Percentiles rank a stretch among this genome's conserved stretches.
Conservation (phyloP, 2,797 vertebrate genomes). For the Poeciliopsis infans region DNA sequence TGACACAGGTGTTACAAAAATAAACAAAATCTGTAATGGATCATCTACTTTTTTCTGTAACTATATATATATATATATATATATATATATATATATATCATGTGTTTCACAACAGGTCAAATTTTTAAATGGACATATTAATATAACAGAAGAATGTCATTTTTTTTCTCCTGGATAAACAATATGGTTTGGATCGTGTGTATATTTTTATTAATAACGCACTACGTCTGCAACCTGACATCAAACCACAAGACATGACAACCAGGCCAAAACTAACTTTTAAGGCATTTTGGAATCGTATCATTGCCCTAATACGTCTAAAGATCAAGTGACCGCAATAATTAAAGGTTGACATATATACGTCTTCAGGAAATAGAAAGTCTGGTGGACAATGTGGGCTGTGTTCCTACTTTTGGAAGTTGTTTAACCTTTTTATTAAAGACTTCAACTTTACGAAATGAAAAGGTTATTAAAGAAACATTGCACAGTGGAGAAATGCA, state of each 20-base stretch:
- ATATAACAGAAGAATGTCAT: conserved; percentile 29
- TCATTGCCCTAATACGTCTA: conserved; percentile 48
- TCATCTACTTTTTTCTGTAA: background rate
- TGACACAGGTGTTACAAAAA: background rate
- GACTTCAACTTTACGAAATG: conserved; percentile 16
- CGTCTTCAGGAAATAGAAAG: conserved; percentile 42
- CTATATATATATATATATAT: background rate
- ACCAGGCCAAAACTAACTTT: conserved; percentile 66
- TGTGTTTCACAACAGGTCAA: conserved; percentile 35
- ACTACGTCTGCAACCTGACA: conserved; percentile 62
- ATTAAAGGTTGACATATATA: conserved; percentile 35
- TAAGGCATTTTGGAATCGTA: conserved; percentile 61
- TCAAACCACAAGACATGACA: conserved; percentile 59
- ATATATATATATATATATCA: background rate
- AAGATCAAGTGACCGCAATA: conserved; percentile 57
- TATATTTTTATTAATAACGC: conserved; percentile 71
- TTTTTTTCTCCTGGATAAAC: conserved; percentile 48
- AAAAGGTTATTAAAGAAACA: conserved; percentile 17
- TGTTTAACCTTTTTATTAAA: conserved; percentile 11
- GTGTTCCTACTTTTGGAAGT: conserved; percentile 31
- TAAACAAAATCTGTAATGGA: background rate
- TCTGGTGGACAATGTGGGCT: conserved; percentile 38
- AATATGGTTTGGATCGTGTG: conserved; percentile 40
- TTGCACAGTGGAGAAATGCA: conserved; percentile 11
- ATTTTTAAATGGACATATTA: conserved; percentile 44